Percentiles rank a stretch among this genome's conserved stretches.
Conservation (phyloP, 2,797 vertebrate genomes). For the Corythornis leucogaster region DNA sequence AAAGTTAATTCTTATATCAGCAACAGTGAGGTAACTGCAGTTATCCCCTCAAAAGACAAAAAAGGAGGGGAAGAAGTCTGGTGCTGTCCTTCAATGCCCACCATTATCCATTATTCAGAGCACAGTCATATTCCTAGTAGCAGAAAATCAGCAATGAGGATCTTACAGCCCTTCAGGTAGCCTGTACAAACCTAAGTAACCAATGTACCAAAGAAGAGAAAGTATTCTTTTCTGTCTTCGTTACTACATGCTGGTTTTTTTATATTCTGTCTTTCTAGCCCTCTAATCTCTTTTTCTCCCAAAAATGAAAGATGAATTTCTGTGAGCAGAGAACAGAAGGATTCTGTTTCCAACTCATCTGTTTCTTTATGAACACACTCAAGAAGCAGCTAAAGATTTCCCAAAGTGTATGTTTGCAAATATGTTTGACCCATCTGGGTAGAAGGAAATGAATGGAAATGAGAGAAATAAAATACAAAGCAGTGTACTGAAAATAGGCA, state of each 20-base stretch:
- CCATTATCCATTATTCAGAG: neutral
- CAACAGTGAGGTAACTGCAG: neutral
- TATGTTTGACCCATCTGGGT: neutral
- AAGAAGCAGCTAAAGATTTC: neutral
- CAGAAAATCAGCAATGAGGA: neutral
- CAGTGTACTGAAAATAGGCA: neutral
- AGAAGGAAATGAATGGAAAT: neutral
- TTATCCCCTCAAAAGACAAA: neutral
- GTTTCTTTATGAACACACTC: neutral
- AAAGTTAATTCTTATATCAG: neutral
- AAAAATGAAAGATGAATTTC: neutral
- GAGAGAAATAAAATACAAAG: neutral
- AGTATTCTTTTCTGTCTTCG: neutral
- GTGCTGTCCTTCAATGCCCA: neutral
- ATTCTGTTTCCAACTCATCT: constrained; percentile 6
- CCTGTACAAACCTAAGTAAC: neutral
- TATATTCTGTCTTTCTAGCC: neutral
- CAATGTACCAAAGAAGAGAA: neutral
- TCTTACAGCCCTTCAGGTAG: neutral
- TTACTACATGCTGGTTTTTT: neutral
- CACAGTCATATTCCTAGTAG: neutral
- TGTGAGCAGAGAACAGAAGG: neutral
- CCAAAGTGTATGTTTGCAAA: neutral
- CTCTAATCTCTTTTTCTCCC: neutral
- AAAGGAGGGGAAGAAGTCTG: neutral